Evolutionary conservation across 1,140 invertebrate species (phyloP).

Genomic region (Halotydeus destructor): DNA sequence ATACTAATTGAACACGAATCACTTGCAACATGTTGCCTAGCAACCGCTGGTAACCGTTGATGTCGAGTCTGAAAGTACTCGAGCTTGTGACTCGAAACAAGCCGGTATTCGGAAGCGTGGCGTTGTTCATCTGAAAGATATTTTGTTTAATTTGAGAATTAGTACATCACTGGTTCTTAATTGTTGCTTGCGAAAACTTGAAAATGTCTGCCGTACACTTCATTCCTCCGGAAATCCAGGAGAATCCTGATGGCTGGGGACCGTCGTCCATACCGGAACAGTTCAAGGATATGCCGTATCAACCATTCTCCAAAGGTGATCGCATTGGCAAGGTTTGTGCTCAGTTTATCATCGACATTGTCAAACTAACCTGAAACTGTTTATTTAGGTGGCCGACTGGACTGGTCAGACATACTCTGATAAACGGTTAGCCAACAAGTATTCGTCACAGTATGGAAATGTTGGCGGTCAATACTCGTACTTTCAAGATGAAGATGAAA

Average conservation of each 20-base stretch:
- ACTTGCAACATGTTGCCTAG: no score
- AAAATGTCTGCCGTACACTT: no score
- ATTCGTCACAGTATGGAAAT: conserved; percentile 73
- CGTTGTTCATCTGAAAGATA: no score
- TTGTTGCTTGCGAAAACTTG: no score
- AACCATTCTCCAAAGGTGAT: conserved; percentile 92
- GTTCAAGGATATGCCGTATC: conserved; percentile 94
- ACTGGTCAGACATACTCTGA: conserved; percentile 82
- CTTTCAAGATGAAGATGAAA: conserved; percentile 94
- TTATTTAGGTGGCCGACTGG: conserved; percentile 80
- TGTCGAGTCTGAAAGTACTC: no score
- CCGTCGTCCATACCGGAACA: conserved; percentile 79
- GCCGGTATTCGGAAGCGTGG: no score
- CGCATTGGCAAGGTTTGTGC: conserved; percentile 61
- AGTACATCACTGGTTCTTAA: no score
- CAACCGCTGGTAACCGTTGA: no score
- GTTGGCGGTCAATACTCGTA: conserved; percentile 89
- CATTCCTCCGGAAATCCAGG: conserved; percentile 49
- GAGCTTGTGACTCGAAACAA: no score
- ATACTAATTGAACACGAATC: no score
- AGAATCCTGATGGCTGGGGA: conserved; percentile 82
- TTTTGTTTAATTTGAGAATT: no score
- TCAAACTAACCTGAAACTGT: neutral
- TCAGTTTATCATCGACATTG: conserved; percentile 1
- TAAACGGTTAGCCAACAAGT: conserved; percentile 85